These are phyloP conservation scores for Eulemur macaco DNA, from an alignment of 2,113 vertebrate species.

Conservation along the genomic window DNA sequence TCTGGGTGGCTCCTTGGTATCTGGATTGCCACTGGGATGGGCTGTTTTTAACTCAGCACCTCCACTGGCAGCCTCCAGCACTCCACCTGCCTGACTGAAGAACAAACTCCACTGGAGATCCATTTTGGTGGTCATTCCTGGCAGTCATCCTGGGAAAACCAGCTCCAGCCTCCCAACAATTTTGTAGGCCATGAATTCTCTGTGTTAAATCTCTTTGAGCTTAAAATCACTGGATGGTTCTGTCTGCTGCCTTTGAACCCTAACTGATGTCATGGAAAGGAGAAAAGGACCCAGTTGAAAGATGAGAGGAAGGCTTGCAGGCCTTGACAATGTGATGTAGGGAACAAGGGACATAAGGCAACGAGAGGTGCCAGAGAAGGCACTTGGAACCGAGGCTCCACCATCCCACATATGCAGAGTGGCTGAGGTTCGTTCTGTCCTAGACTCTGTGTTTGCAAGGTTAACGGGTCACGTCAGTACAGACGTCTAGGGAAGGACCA, in stretches of 20 bases:
- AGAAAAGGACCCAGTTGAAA: neutral
- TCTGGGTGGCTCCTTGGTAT: neutral
- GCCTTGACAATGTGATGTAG: neutral
- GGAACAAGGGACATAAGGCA: neutral
- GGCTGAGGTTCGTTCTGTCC: neutral
- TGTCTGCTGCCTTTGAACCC: neutral
- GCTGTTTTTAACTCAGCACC: neutral
- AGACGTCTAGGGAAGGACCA: neutral
- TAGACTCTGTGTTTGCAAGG: neutral
- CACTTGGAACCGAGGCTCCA: neutral
- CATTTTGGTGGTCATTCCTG: neutral
- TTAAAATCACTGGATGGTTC: neutral
- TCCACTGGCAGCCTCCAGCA: neutral
- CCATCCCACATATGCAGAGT: neutral
- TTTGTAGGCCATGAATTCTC: neutral
- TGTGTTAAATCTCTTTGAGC: neutral
- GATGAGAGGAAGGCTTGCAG: neutral
- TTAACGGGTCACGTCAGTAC: neutral
- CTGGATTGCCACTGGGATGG: neutral
- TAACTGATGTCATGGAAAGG: neutral
- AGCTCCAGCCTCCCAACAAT: neutral
- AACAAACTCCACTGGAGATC: neutral
- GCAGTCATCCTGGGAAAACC: neutral
- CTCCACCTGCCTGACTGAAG: neutral
- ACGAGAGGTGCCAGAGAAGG: neutral